Evolutionary conservation across 2,888 invertebrate species (phyloP), one percentile per base, ranked within the genome.

Genomic region (Diarsia mendica): DNA sequence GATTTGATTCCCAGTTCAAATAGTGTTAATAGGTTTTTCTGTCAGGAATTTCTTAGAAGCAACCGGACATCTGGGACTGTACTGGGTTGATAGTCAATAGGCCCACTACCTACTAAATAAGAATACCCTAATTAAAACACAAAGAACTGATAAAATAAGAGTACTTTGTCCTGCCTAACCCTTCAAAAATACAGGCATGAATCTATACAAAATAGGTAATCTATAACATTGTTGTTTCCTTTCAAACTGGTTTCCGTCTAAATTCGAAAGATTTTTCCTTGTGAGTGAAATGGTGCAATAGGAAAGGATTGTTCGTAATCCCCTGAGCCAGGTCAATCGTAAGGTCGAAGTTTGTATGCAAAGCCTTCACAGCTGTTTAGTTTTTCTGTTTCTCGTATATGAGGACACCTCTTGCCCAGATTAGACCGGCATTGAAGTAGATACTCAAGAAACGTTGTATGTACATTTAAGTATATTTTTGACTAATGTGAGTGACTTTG

Each of bases 231-330:
- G 33, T 23, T 18, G 8, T 28, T 11, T 11, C 11, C 46, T 55
- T 3, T 33, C 9, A 0, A 9, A 2, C 33, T 46, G 6, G 13
- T 69, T 44, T 28, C 11, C 3, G 33, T 33, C 1, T 20, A 20
- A 46, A 58, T 72, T 72, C 10, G 0, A 5, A 48, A 72, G 48
- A 23, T 33, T 58, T 23, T 23, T 39, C 15, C 18, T 28, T n/a
- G 13, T 49, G 23, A 70, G 39, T 49, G 48, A 39, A 49, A 20
- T 33, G 2, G 15, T 73, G 20, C 8, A 11, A 23, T 48, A 23
- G 23, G 15, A 48, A 23, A 39, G 23, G 15, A 23, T 39, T 73
- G 11, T 72, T 20, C 20, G 48, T 58, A 48, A 73, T 73, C 48
- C 33, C 0, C 20, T 39, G 20, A 73, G 33, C 55, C 55, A 39